Base-by-base conservation (phyloP, 1,140 invertebrate genomes). In the Delia radicum region DNA sequence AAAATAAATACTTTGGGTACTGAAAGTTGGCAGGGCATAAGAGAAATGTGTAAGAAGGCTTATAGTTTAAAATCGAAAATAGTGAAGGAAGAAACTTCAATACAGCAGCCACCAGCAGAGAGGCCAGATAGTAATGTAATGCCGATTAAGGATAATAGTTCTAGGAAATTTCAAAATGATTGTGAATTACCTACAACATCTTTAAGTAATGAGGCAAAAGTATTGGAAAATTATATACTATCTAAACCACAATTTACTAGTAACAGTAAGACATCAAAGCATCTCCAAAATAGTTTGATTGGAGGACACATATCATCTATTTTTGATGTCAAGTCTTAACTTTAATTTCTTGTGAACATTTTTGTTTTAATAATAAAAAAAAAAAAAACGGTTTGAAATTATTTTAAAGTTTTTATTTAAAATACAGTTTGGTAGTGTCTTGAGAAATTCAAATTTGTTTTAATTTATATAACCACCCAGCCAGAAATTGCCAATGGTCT, bases 1-100 rank as follows among this genome's bases (percentile, higher is more conserved):
- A 87, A 91, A 79, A 90, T 93, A 55, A 84, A 90, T 42, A 89
- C 90, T 10, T 89, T 90, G 46, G 89, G 87, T 0, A 82, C 87
- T 76, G 92, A 93, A 80, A 85, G 83, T 73, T 86, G 85, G 85
- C 81, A 80, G n/a, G 85, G 82, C 28, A 85, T 86, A 28, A 79
- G 85, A 2, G 84, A 85, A 73, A 86, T 86, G 85, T 85, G 84
- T 69, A 83, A 82, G 48, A 75, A 62, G 6, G 84, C 83, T 5
- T 74, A 33, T 13, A 74, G 26, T 48, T 4, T 74, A 12, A 74
- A 61, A 62, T 12, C 26, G 2, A 37, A 73, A 46, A 73, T 73
- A 3, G 15, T 29, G 12, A 21, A 73, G 29, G 18, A 73, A 27
- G 71, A 48, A 48, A 48, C 8, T 24, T 5, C n/a, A 27, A 13